phyloP scores from a whole-genome alignment of 2,888 invertebrate species.

The Andrena haemorrhoa region DNA sequence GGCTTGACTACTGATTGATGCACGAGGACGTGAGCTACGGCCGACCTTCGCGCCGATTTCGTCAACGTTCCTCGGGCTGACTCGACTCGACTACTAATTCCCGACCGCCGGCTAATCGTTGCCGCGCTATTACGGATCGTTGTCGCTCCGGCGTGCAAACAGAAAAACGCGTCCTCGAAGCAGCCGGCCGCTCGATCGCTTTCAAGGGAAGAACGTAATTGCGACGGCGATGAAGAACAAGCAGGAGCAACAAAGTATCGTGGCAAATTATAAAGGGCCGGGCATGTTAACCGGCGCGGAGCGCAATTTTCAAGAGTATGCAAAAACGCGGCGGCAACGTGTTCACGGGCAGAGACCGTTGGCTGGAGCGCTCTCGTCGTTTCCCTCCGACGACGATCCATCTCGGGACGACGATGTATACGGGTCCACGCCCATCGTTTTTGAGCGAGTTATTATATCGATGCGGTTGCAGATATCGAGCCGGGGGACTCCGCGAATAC shows the following conservation, averaged over 20 bases:
- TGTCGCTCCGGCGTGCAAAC: not conserved
- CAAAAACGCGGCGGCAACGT: conserved; percentile 24
- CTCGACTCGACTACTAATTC: conserved; percentile 41
- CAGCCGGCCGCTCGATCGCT: not conserved
- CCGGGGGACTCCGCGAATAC: not conserved
- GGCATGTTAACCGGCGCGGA: conserved; percentile 17
- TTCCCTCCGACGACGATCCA: conserved; percentile 18
- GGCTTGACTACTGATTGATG: conserved; percentile 48
- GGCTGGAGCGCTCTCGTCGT: conserved; percentile 26
- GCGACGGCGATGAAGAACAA: conserved; percentile 3
- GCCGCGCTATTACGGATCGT: conserved; percentile 3
- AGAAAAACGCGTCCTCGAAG: conserved; percentile 8
- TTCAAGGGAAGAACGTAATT: not conserved
- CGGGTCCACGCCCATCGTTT: conserved; percentile 49
- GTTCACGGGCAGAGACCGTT: not conserved
- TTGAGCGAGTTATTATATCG: conserved; percentile 32
- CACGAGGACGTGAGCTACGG: conserved; percentile 46
- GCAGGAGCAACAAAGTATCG: conserved; percentile 15
- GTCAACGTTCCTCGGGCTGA: conserved; percentile 48
- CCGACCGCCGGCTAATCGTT: conserved; percentile 26
- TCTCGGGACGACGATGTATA: conserved; percentile 19
- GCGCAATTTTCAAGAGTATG: conserved; percentile 40
- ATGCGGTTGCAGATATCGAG: conserved; percentile 28
- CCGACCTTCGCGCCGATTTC: conserved; percentile 66
- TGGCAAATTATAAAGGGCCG: conserved; percentile 33